A percentile compares a stretch with the other conserved stretches of the same genome.
phyloP scores from a whole-genome alignment of 2,797 vertebrate species.

The Cyprinella venusta region DNA sequence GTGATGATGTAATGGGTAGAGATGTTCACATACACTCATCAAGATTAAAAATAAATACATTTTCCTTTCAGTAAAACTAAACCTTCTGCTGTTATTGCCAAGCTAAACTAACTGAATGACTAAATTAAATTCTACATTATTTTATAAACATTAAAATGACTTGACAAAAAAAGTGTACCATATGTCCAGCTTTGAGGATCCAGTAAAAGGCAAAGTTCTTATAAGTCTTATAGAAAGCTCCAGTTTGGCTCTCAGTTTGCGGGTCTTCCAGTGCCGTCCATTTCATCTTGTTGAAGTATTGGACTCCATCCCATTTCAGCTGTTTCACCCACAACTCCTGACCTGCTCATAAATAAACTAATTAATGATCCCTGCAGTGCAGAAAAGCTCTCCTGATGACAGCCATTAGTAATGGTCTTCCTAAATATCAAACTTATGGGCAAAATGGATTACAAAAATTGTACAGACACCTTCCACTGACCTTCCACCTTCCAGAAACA shows the following conservation, averaged over 20 bases:
- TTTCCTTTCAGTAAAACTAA: background rate
- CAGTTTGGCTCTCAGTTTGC: constrained; percentile 74
- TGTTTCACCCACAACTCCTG: constrained; percentile 92
- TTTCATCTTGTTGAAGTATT: constrained; percentile 79
- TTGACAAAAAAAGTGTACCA: constrained; percentile 77
- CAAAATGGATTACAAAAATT: background rate
- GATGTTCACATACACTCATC: background rate
- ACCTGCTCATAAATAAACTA: constrained; percentile 72
- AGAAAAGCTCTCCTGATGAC: background rate
- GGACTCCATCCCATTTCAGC: constrained; percentile 85
- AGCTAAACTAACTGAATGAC: background rate
- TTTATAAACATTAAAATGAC: background rate
- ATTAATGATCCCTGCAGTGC: background rate
- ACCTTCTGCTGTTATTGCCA: background rate
- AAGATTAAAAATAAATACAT: background rate
- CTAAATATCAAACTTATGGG: background rate
- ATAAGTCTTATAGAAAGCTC: constrained; percentile 89
- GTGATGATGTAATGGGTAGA: constrained; percentile 7
- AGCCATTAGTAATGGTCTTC: background rate
- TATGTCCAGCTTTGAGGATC: constrained; percentile 97
- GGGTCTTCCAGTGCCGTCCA: constrained; percentile 86
- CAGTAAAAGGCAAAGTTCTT: constrained; percentile 94
- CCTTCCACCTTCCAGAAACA: too few species aligned
- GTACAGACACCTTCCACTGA: constrained; percentile 7
- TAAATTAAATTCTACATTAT: too few species aligned